phyloP scores from a whole-genome alignment of 64 coral and sea anemone species.

The Pocillopora verrucosa region DNA sequence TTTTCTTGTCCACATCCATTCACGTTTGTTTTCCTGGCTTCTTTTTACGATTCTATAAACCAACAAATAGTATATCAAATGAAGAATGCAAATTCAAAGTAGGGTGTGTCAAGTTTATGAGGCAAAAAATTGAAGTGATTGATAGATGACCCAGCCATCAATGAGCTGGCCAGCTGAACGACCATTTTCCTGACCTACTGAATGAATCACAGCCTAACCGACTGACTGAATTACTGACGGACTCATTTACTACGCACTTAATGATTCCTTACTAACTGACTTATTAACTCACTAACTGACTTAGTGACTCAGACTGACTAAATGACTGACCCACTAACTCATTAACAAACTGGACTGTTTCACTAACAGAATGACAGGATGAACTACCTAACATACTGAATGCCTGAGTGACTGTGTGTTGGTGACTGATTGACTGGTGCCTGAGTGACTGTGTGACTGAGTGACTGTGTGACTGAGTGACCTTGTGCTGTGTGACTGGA shows the following conservation, averaged over 20 bases:
- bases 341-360: not conserved
- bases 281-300: not conserved
- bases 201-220: not conserved
- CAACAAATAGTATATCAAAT: not conserved
- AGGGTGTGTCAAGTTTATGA: not conserved
- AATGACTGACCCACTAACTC: not conserved
- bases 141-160: too few relatives aligned
- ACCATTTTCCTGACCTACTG: not conserved
- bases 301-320: not conserved
- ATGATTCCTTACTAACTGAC: not conserved
- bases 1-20: conserved; percentile 97
- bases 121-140: too few relatives aligned
- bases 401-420: too few relatives aligned
- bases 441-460: too few relatives aligned
- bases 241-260: not conserved
- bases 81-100: not conserved
- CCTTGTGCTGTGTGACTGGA: too few relatives aligned
- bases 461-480: too few relatives aligned
- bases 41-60: conserved; percentile 35
- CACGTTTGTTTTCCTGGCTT: conserved; percentile 47
- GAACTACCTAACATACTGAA: too few relatives aligned
- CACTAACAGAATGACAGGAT: too few relatives aligned
- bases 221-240: not conserved
- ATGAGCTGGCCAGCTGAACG: too few relatives aligned
- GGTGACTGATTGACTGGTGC: too few relatives aligned